phyloP scores from a whole-genome alignment of 1,140 invertebrate genomes.

The Psix sp. region DNA sequence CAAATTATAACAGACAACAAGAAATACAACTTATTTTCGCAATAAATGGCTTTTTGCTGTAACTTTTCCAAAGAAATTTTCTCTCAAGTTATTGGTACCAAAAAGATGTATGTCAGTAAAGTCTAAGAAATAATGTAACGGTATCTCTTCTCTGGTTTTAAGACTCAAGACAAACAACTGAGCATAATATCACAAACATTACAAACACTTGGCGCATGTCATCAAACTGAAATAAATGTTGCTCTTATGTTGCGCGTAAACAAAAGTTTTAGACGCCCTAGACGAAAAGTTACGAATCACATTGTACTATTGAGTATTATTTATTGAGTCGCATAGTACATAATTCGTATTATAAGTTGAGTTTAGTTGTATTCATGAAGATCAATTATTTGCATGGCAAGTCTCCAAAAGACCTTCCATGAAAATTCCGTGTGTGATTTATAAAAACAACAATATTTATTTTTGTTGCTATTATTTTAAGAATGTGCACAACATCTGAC shows the following conservation, averaged over 20 bases:
- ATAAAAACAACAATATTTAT: no score
- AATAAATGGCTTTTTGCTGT: conserved; percentile 19
- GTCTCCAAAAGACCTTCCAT: no score
- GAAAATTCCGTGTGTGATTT: no score
- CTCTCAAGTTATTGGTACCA: conserved; percentile 41
- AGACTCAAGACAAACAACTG: conserved; percentile 37
- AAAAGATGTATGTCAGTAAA: conserved; percentile 60
- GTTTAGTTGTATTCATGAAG: no score
- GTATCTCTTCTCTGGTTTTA: conserved; percentile 53
- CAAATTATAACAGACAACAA: no score
- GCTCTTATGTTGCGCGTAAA: conserved; percentile 29
- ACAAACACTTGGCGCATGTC: conserved; percentile 43
- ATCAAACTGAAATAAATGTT: conserved; percentile 52
- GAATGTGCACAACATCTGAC: no score
- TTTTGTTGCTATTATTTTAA: no score
- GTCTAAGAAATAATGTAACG: conserved; percentile 59
- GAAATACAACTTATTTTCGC: no score
- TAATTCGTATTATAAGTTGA: conserved; percentile 1
- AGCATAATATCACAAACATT: conserved; percentile 37
- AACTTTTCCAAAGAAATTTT: conserved; percentile 43
- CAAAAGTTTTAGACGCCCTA: conserved; percentile 23
- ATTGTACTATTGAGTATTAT: not conserved
- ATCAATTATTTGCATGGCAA: no score
- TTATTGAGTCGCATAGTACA: conserved; percentile 8
- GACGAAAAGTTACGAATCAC: conserved; percentile 25